Base-by-base conservation (phyloP, 2,888 invertebrate species). In the Protula sp. region DNA sequence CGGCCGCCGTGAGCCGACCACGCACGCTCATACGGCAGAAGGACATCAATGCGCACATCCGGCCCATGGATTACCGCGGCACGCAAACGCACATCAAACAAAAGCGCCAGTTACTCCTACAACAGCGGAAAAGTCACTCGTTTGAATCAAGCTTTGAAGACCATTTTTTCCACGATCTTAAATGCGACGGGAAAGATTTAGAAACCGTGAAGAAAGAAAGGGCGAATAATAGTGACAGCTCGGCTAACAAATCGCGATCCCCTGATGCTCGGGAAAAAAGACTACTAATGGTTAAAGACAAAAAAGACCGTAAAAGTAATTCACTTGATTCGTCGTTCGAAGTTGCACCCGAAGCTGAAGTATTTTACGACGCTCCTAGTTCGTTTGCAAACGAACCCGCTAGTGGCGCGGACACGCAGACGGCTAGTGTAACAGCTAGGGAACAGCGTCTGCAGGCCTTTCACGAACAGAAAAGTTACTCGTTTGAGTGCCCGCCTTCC, bases 121-220 rank as follows among this genome's bases (percentile, higher is more conserved):
- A 57, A 4, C 50, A 63, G 30, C 48, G 47, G 26, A 62, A 62
- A 54, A 58, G 58, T 38, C 64, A 62, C 45, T 64, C 64, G 1
- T 47, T 64, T 19, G 64, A 64, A 30, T 64, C 62, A 24, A 60
- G 60, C 47, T 64, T 64, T 50, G 64, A 64, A 30, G 64, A 64
- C 5, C 54, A 57, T 22, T 50, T 50, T 22, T 50, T 50, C 50
- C 9, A 24, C 19, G 38, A 38, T 38, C 38, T 38, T 38, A 38
- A 38, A 38, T 38, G 19, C 19, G 19, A 38, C 19, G 38, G 38
- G 9, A 38, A 14, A 14, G 38, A 38, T 19, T 38, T 38, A 38
- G 19, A 38, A 38, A 19, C 9, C 38, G 19, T 38, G 19, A 38
- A 38, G 19, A 38, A 38, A 38, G 38, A 38, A 38, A 38, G 19